phyloP scores from a whole-genome alignment of 2,888 invertebrate species.

The Kryphioiulus occultus region DNA sequence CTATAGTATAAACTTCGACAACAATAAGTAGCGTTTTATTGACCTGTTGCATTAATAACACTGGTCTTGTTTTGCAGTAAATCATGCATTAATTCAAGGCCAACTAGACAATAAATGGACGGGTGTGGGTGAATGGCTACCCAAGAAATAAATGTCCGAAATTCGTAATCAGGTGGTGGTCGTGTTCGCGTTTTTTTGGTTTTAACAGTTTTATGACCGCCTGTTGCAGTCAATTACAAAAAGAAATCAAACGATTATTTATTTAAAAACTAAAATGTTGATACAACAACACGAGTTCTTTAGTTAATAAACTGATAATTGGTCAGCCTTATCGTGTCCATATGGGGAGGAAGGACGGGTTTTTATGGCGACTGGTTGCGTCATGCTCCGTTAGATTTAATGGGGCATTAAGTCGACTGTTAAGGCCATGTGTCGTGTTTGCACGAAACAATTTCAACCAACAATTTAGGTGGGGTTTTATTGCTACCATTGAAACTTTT shows the following conservation, averaged over 20 bases:
- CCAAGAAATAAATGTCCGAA: background rate
- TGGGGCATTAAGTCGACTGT: too few relatives aligned
- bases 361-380: background rate
- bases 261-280: background rate
- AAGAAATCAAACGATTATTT: background rate
- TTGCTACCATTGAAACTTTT: too few relatives aligned
- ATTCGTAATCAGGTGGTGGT: background rate
- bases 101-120: background rate
- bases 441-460: too few relatives aligned
- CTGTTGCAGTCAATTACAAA: background rate
- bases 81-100: background rate
- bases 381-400: too few relatives aligned
- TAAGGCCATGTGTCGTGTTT: too few relatives aligned
- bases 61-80: background rate
- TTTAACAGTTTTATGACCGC: background rate
- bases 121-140: background rate
- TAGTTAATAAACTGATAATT: background rate
- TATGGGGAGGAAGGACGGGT: background rate
- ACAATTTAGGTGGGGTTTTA: too few relatives aligned
- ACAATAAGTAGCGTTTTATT: background rate
- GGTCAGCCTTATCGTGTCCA: background rate
- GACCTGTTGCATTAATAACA: background rate
- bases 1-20: background rate
- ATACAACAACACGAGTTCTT: background rate
- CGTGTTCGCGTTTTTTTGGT: background rate